phyloP scores from a whole-genome alignment of 2,888 invertebrate genomes.

The Tineola bisselliella region DNA sequence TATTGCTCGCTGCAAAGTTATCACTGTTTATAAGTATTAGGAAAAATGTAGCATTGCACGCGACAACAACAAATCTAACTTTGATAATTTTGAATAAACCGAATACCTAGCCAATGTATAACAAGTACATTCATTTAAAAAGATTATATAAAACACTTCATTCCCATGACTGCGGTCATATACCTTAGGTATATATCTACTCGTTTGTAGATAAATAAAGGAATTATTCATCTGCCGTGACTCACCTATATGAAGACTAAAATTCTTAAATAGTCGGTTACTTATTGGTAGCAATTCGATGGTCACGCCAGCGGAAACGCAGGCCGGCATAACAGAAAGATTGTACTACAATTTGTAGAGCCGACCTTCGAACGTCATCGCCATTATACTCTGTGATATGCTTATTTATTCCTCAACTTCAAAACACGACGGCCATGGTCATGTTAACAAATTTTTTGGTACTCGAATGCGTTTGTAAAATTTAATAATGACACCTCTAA shows the following conservation, averaged over 20 bases:
- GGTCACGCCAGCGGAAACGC: constrained; percentile 19
- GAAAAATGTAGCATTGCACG: background rate
- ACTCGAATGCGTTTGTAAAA: constrained; percentile 2
- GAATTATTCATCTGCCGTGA: background rate
- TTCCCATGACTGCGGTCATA: background rate
- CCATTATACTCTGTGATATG: constrained; percentile 3
- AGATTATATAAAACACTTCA: background rate
- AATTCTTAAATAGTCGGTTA: constrained; percentile 9
- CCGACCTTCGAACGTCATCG: constrained; percentile 20
- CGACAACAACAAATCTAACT: background rate
- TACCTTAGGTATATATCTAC: background rate
- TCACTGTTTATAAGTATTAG: background rate
- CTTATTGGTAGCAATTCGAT: constrained; percentile 10
- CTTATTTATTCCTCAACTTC: background rate
- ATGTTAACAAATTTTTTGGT: background rate
- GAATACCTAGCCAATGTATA: background rate
- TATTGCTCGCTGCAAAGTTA: constrained; percentile 23
- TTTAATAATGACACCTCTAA: background rate
- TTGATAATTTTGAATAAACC: background rate
- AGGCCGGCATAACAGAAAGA: constrained; percentile 19
- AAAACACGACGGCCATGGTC: background rate
- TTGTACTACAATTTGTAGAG: constrained; percentile 22
- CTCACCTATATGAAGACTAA: background rate
- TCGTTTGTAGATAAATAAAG: constrained; percentile 2
- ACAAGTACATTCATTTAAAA: no score